Evolutionary conservation across 1,140 invertebrate species (phyloP).

Genomic region (Anoplolepis gracilipes): DNA sequence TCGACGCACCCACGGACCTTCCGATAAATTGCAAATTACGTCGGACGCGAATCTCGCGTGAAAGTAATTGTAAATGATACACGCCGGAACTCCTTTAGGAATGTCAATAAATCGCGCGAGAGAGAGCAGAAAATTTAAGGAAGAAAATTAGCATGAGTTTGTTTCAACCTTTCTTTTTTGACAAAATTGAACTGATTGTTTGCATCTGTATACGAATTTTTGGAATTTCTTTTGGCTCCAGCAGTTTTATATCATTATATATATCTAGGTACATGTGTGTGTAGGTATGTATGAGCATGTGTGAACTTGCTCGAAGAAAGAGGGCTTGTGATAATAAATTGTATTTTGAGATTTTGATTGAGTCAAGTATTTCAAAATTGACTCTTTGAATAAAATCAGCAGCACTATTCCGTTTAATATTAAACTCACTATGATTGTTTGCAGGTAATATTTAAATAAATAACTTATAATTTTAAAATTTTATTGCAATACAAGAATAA

Average conservation of each 20-base stretch:
- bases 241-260: not conserved
- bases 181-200: not conserved
- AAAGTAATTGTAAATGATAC: conserved; percentile 51
- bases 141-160: not conserved
- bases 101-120: conserved; percentile 25
- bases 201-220: not conserved
- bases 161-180: not conserved
- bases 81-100: conserved; percentile 27
- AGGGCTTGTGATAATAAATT: no score
- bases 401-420: no score
- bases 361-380: no score
- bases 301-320: no score
- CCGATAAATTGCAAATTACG: conserved; percentile 58
- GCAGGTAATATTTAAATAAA: no score
- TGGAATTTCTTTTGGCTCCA: not conserved
- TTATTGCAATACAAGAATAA: no score
- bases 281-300: no score
- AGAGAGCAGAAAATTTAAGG: conserved; percentile 16
- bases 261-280: not conserved
- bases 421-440: no score
- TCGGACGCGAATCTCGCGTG: conserved; percentile 23
- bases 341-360: no score
- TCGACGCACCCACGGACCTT: conserved; percentile 50
- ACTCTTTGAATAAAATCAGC: no score
- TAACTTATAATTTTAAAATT: no score